Base-by-base conservation (phyloP, 2,888 invertebrate species). In the Aleiodes alternator region DNA sequence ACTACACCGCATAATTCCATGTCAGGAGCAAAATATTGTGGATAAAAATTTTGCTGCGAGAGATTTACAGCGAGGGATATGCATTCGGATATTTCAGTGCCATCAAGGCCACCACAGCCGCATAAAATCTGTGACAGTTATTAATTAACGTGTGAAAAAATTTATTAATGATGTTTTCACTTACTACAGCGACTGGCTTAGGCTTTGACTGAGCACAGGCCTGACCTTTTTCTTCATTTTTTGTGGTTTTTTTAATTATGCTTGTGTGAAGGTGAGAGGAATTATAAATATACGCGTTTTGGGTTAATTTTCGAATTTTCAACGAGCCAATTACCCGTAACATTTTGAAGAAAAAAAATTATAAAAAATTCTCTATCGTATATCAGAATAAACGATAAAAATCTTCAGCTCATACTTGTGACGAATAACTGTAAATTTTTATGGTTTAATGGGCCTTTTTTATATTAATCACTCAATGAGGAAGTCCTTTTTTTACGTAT, bases 21-120 rank as follows among this genome's bases (percentile, higher is more conserved):
- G 7, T 87, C 80, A 1, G 87, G 87, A 3, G 87, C 86, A 59
- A 79, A 87, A 72, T 87, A 87, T 14, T 56, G 11, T 0, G 87
- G 85, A 23, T 64, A 56, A 55, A 85, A 68, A 23, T 80, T 78
- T 2, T 82, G 84, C 53, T 78, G 74, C 23, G 73, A 78, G n/a
- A 84, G 64, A 69, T 87, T 84, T 56, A 87, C 83, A 14, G 83
- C 76, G 12, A 85, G 77, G 1, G 92, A 91, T 23, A 91, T 87
- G 9, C 91, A 90, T 85, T 92, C 92, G 69, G 91, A 90, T 53
- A 92, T 87, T 85, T 92, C 92, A 55, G 90, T 89, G 3, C 92
- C 92, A 87, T 92, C 92, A 80, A 90, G 90, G 0, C 90, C 90
- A 6, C 92, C 92, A 84, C 90, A 91, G 1, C 92, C 92, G 71